Evolutionary conservation across 2,113 vertebrate species (phyloP), one percentile per base, ranked within the genome.

Genomic region (Anser brachyrhynchus): DNA sequence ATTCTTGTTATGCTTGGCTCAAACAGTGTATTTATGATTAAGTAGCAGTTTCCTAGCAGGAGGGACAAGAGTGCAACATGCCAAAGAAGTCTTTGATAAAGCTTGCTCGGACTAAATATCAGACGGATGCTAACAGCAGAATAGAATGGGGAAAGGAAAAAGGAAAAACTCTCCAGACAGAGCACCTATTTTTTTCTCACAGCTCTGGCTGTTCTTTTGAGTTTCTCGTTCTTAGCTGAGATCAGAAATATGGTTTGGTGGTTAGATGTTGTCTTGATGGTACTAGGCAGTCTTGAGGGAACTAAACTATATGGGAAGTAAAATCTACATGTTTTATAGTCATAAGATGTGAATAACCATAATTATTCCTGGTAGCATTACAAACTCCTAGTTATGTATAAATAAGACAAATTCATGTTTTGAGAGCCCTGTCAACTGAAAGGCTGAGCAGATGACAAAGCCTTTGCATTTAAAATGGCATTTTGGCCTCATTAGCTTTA

Each of bases 401-500:
- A 93, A 75, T 37, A 93, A 35, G 33, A 75, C 3, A 11, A 59
- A 84, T 57, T 65, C 43, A 49, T 18, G 75, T 75, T 61, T 13
- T 75, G 76, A 89, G 78, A 57, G 66, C 77, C 39, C 54, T 84
- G 77, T 75, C 52, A 91, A 89, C 2, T 14, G 31, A 93, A 37
- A 90, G n/a, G 41, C 66, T 89, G 51, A 92, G 76, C 29, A 90
- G 75, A 92, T 66, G 72, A 95, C 59, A 84, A 46, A 92, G 73
- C 23, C 66, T 73, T 22, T 3, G 1, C 37, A 54, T 80, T 77
- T 74, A 41, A 91, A 86, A 84, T 51, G 72, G 76, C 22, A 66
- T 86, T 93, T 86, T 94, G 69, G 75, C 89, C 79, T 88, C 86
- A 81, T 94, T 90, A 86, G 44, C 64, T 89, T 77, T 33, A 41